Percentiles rank a stretch among this genome's conserved stretches.
Evolutionary conservation across 1,140 invertebrate genomes (phyloP).

Genomic region (Riptortus pedestris): DNA sequence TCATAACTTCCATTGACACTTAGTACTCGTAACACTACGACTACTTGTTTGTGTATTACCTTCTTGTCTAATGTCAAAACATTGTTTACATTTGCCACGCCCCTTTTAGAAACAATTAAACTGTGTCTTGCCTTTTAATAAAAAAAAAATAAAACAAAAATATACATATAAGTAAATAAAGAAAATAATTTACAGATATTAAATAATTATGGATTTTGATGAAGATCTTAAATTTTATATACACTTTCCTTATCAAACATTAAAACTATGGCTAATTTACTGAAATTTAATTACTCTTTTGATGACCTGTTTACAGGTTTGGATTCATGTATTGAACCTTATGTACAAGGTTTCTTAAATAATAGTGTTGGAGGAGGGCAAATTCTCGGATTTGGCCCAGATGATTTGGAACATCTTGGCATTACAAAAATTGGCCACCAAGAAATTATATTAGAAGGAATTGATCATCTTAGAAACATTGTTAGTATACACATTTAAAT

Average conservation of each 20-base stretch:
- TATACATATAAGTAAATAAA: too few species aligned
- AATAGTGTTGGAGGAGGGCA: constrained; percentile 71
- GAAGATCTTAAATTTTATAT: too few species aligned
- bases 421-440: constrained; percentile 81
- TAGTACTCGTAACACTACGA: constrained; percentile 7
- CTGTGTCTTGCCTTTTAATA: too few species aligned
- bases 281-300: too few species aligned
- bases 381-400: constrained; percentile 67
- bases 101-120: too few species aligned
- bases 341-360: constrained; percentile 69
- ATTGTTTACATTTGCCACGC: too few species aligned
- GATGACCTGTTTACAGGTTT: constrained; percentile 61
- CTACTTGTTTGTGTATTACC: neutral
- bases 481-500: constrained; percentile 57
- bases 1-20: neutral
- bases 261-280: too few species aligned
- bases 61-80: too few species aligned
- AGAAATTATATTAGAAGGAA: constrained; percentile 80
- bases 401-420: constrained; percentile 77
- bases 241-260: too few species aligned
- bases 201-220: too few species aligned
- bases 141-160: too few species aligned
- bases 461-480: constrained; percentile 78
- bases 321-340: constrained; percentile 66
- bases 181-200: too few species aligned